These are phyloP conservation scores for Drosophila santomea DNA, from an alignment of 1,140 invertebrate genomes.

Conservation along the genomic window DNA sequence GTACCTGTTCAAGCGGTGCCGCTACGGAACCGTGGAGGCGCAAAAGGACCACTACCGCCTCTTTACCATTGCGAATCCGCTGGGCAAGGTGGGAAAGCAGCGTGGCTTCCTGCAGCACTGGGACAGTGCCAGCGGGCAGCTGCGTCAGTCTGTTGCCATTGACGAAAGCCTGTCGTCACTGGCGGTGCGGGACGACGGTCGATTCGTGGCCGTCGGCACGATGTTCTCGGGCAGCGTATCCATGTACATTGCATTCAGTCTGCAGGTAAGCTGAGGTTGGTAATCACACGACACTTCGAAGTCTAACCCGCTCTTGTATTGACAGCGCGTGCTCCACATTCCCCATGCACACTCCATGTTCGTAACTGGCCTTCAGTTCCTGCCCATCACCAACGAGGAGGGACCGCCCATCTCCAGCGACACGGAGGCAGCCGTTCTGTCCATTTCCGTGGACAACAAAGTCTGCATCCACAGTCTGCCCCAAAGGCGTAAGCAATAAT, in stretches of 20 bases:
- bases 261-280: slow-evolving; percentile 88
- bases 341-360: slow-evolving; percentile 96
- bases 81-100: slow-evolving; percentile 88
- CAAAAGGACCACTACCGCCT: slow-evolving; percentile 88
- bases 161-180: slow-evolving; percentile 93
- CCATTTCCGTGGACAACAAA: slow-evolving; percentile 97
- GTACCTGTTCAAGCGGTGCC: slow-evolving; percentile 93
- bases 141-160: slow-evolving; percentile 86
- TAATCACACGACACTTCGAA: too few species aligned
- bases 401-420: slow-evolving; percentile 89
- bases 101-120: slow-evolving; percentile 90
- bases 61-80: slow-evolving; percentile 93
- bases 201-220: slow-evolving; percentile 95
- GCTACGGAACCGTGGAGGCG: slow-evolving; percentile 90
- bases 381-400: slow-evolving; percentile 88
- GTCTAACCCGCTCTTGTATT: slow-evolving; percentile 13
- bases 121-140: slow-evolving; percentile 87
- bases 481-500: slow-evolving; percentile 89
- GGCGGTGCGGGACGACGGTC: slow-evolving; percentile 95
- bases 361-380: slow-evolving; percentile 96
- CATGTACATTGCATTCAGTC: slow-evolving; percentile 95
- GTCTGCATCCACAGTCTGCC: slow-evolving; percentile 95
- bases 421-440: slow-evolving; percentile 94
- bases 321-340: slow-evolving; percentile 92
- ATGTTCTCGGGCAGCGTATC: slow-evolving; percentile 96